Percentiles rank a stretch among this genome's conserved stretches.
Conservation (phyloP, 2,888 invertebrate species). For the Agonum fuliginosum region DNA sequence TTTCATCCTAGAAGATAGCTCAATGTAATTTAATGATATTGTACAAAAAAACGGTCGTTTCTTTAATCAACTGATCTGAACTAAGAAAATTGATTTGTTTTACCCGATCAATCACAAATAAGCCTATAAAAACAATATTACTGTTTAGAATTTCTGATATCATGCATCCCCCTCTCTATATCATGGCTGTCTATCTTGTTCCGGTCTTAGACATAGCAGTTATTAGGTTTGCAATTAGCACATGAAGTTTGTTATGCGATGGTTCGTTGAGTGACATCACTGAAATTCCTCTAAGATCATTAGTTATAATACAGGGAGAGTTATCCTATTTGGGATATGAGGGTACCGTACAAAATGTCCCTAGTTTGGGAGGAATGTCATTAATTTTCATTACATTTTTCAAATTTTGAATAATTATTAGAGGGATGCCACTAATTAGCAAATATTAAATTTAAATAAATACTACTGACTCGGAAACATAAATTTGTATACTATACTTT, state of each 20-base stretch:
- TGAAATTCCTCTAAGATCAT: background rate
- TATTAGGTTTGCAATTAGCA: constrained; percentile 35
- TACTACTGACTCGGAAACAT: too few species aligned
- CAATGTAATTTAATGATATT: too few species aligned
- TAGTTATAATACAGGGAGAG: background rate
- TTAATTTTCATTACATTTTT: background rate
- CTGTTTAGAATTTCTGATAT: too few species aligned
- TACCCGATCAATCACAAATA: too few species aligned
- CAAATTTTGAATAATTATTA: background rate
- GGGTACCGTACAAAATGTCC: background rate
- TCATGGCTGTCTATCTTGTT: background rate
- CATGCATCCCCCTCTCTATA: background rate
- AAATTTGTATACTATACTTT: too few species aligned
- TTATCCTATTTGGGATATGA: background rate
- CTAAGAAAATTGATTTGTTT: too few species aligned
- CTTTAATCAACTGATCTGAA: too few species aligned
- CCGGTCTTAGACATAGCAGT: background rate
- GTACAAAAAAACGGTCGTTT: too few species aligned
- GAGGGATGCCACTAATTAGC: too few species aligned
- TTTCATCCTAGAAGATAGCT: too few species aligned
- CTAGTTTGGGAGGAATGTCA: background rate
- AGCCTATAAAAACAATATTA: too few species aligned
- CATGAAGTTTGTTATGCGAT: background rate
- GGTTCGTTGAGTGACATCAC: background rate
- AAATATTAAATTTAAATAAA: too few species aligned